Percentiles rank a stretch among this genome's conserved stretches.
Conservation (phyloP, 1,140 invertebrate genomes). For the Drosophila mojavensis region DNA sequence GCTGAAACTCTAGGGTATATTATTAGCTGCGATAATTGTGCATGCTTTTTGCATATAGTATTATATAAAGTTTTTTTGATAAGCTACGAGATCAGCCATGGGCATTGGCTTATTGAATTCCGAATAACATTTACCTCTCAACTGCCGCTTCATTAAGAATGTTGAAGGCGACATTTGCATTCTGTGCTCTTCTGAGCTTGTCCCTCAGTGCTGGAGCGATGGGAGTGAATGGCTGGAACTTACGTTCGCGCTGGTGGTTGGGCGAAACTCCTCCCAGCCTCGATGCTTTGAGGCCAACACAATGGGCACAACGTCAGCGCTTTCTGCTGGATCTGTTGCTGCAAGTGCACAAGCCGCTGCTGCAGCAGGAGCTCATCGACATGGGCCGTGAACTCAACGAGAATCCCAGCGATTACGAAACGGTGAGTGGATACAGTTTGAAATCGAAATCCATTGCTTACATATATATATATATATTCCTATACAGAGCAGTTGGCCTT, state of each 20-base stretch:
- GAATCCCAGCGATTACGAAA: slow-evolving; percentile 42
- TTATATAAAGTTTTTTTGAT: slow-evolving; percentile 8
- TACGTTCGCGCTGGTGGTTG: slow-evolving; percentile 13
- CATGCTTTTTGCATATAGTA: not conserved
- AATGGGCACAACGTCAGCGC: slow-evolving; percentile 45
- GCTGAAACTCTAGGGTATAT: not conserved
- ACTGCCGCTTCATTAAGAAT: slow-evolving; percentile 36
- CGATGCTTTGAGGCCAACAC: not conserved
- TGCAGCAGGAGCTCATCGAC: slow-evolving; percentile 47
- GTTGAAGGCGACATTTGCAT: slow-evolving; percentile 16
- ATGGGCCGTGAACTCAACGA: slow-evolving; percentile 83
- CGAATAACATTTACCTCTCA: not conserved
- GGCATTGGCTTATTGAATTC: slow-evolving; percentile 3
- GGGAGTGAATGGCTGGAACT: slow-evolving; percentile 16
- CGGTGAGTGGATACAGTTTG: slow-evolving; percentile 23
- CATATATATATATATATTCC: not conserved
- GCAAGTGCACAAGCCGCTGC: slow-evolving; percentile 73
- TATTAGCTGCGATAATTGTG: not conserved
- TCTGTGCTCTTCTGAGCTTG: slow-evolving; percentile 24
- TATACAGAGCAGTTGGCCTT: slow-evolving; percentile 41
- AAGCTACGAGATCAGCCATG: slow-evolving; percentile 7
- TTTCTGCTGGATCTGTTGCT: slow-evolving; percentile 66
- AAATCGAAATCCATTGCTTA: not conserved
- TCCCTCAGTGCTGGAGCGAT: not conserved
- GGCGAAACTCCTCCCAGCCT: not conserved